Evolutionary conservation across 2,888 invertebrate species (phyloP), one percentile per base, ranked within the genome.

Genomic region (Noctua janthe): DNA sequence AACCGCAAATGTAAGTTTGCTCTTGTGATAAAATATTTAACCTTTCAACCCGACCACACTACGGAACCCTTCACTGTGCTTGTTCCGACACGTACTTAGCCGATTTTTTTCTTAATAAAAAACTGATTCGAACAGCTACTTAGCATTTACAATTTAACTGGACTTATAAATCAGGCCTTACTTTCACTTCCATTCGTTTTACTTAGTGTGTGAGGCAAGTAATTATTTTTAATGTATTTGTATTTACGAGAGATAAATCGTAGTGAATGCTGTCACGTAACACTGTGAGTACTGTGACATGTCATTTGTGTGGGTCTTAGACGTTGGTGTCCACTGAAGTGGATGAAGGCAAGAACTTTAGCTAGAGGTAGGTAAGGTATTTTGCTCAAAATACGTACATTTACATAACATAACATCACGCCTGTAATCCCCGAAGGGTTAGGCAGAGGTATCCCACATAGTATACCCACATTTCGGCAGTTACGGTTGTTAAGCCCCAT

Each of bases 111-210:
- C 15, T 23, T 10, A 67, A 76, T 74, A 79, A 76, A 82, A 80
- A 72, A 51, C 13, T 17, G 23, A 71, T 35, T 43, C 62, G 43
- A 69, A 15, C 67, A 69, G 13, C 59, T 75, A 80, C 66, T 71
- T 76, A 76, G 51, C 71, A 71, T 78, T 83, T 71, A 84, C 67
- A 83, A 86, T 84, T 79, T 79, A 76, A 84, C 71, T 81, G 74
- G 78, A 78, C 76, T 76, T 67, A 80, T 72, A 82, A 82, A 85
- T 73, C 81, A 83, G 74, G 72, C 84, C 69, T 49, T 47, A 85
- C 90, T 90, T 90, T 90, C 88, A 84, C 90, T 90, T 84, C 80
- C 83, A 82, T 80, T 83, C 71, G 80, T 85, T 77, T 86, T 87
- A 88, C 84, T 75, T 81, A 86, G 79, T 83, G 76, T 83, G 73